These are phyloP conservation scores for Eucriotettix oculatus DNA, from an alignment of 2,888 invertebrate species.

Conservation along the genomic window DNA sequence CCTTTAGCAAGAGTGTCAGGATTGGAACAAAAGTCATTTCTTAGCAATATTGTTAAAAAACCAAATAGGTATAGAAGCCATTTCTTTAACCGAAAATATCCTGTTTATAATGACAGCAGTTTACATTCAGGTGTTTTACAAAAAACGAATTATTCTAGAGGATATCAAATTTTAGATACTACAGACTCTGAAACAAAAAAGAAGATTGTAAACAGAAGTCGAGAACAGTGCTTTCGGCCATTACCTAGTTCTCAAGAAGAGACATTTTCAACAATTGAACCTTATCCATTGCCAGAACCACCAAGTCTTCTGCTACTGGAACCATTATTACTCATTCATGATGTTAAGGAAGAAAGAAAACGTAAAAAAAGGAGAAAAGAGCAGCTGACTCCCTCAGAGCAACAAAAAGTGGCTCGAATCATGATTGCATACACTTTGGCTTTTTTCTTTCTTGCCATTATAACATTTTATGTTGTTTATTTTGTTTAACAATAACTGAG, in stretches of 20 bases:
- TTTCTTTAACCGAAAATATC: no score
- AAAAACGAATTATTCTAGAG: neutral
- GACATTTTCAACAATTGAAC: slow-evolving; percentile 5
- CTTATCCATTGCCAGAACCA: slow-evolving; percentile 11
- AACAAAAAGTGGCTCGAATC: slow-evolving; percentile 32
- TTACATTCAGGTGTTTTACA: no score
- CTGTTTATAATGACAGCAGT: no score
- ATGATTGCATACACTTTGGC: slow-evolving; percentile 38
- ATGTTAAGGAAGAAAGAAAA: neutral
- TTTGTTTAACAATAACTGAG: slow-evolving; percentile 22
- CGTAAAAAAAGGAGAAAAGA: slow-evolving; percentile 14
- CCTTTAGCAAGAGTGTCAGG: neutral
- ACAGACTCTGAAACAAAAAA: neutral
- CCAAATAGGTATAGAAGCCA: no score
- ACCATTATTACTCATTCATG: slow-evolving; percentile 31
- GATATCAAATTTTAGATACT: neutral
- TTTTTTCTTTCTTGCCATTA: slow-evolving; percentile 32
- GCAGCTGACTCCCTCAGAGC: slow-evolving; percentile 23
- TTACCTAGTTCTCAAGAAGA: slow-evolving; percentile 1
- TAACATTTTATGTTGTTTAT: slow-evolving; percentile 37
- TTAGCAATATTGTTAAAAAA: no score
- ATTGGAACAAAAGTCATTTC: neutral
- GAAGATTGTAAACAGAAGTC: no score
- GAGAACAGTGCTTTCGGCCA: no score
- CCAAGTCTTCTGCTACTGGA: slow-evolving; percentile 30